phyloP scores from a whole-genome alignment of 2,797 vertebrate genomes.

The Protosalanx chinensis region DNA sequence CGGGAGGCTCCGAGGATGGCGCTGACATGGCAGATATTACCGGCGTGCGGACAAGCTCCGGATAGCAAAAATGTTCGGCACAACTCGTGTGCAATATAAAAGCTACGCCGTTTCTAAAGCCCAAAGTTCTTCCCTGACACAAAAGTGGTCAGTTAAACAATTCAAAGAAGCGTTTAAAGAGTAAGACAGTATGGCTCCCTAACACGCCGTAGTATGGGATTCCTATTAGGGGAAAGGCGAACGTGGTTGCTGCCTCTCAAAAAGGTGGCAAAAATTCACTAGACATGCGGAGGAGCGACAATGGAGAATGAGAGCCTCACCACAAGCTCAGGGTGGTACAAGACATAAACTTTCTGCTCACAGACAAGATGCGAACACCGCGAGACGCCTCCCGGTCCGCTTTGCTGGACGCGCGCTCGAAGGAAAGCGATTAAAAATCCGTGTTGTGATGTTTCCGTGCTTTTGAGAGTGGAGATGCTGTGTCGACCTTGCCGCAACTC shows the following conservation, averaged over 20 bases:
- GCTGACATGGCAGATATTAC: conserved; percentile 60
- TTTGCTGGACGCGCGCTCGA: background rate
- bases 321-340: conserved; percentile 43
- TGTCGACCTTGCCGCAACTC: conserved; percentile 52
- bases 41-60: conserved; percentile 1
- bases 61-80: conserved; percentile 10
- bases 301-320: conserved; percentile 35
- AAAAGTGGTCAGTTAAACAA: conserved; percentile 16
- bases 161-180: conserved; percentile 8
- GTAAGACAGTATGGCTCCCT: conserved; percentile 18
- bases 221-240: conserved; percentile 25
- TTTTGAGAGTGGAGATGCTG: conserved; percentile 42
- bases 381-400: background rate
- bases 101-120: conserved; percentile 17
- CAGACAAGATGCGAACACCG: background rate
- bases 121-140: conserved; percentile 14
- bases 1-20: conserved; percentile 55
- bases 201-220: conserved; percentile 14
- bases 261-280: conserved; percentile 23
- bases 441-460: background rate
- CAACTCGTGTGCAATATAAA: conserved; percentile 7
- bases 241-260: conserved; percentile 20
- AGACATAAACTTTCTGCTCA: conserved; percentile 19
- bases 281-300: conserved; percentile 33
- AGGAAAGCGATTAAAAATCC: conserved; percentile 1